phyloP scores from a whole-genome alignment of 2,113 vertebrate genomes.

The Paratilapia polleni region DNA sequence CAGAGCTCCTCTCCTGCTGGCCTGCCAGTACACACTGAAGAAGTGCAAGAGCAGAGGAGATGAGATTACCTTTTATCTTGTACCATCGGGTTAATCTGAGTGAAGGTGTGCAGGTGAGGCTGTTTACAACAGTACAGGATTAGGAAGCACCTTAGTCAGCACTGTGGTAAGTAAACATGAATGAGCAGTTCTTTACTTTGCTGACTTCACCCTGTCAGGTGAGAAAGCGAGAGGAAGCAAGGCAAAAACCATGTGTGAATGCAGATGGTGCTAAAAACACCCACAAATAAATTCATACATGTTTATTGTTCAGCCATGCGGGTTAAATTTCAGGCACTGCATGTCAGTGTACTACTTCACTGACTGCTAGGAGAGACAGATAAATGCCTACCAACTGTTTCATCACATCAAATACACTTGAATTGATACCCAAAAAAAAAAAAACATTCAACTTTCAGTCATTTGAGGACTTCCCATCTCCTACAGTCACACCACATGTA shows the following conservation, averaged over 20 bases:
- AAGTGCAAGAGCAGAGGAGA: conserved; percentile 16
- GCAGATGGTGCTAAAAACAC: neutral
- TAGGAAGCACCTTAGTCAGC: conserved; percentile 30
- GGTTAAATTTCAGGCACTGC: neutral
- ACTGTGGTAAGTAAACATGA: conserved; percentile 8
- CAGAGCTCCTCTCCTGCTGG: neutral
- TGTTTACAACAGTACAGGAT: conserved; percentile 25
- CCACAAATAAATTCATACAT: neutral
- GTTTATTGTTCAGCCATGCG: neutral
- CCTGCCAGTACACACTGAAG: neutral
- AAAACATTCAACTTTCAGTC: neutral
- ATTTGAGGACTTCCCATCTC: conserved; percentile 29
- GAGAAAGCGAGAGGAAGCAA: neutral
- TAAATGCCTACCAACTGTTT: neutral
- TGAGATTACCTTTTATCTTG: conserved; percentile 39
- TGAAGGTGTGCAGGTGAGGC: conserved; percentile 16
- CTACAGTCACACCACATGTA: conserved; percentile 23
- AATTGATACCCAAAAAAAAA: neutral
- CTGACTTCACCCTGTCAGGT: neutral
- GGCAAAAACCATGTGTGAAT: neutral
- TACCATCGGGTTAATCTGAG: conserved; percentile 52
- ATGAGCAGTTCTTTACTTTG: conserved; percentile 15
- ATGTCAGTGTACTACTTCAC: neutral
- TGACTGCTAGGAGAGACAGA: neutral
- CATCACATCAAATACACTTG: neutral